Percentiles rank a stretch among this genome's conserved stretches.
phyloP scores from a whole-genome alignment of 92 coral and sea anemone species.

The Zoanthus solanderi region DNA sequence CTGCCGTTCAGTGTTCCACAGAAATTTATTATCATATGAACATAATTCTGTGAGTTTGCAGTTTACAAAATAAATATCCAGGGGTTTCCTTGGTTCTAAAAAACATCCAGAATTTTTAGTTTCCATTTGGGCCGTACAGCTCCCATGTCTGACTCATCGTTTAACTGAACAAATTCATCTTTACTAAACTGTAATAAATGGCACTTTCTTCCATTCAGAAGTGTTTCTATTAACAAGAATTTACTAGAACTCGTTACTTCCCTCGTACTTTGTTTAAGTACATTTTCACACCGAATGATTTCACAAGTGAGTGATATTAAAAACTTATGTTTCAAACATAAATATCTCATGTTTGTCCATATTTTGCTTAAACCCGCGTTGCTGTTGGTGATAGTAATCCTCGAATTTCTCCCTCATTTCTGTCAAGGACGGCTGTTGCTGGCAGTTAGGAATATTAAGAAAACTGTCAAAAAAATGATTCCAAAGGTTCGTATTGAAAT shows the following conservation, averaged over 20 bases:
- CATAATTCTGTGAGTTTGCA: too few relatives aligned
- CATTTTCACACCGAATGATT: too few relatives aligned
- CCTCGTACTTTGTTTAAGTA: neutral
- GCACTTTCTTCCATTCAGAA: neutral
- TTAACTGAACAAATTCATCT: too few relatives aligned
- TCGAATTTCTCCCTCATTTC: conserved; percentile 79
- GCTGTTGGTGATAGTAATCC: conserved; percentile 34
- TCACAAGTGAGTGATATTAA: neutral
- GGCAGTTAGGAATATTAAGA: conserved; percentile 74
- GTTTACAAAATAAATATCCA: too few relatives aligned
- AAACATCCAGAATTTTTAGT: too few relatives aligned
- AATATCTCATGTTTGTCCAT: conserved; percentile 60
- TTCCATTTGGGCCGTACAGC: too few relatives aligned
- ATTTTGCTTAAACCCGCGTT: conserved; percentile 16
- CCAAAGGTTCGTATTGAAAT: conserved; percentile 78
- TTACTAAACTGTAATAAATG: neutral
- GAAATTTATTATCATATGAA: too few relatives aligned
- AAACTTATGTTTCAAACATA: conserved; percentile 48
- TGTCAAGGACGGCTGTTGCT: conserved; percentile 71
- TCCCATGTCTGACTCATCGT: too few relatives aligned
- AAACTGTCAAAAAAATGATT: conserved; percentile 76
- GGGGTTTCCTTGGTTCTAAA: too few relatives aligned
- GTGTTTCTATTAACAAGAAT: neutral
- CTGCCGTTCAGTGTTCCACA: too few relatives aligned
- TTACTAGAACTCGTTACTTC: neutral